Base-by-base conservation (phyloP, 2,888 invertebrate genomes). In the Erebia epiphron region DNA sequence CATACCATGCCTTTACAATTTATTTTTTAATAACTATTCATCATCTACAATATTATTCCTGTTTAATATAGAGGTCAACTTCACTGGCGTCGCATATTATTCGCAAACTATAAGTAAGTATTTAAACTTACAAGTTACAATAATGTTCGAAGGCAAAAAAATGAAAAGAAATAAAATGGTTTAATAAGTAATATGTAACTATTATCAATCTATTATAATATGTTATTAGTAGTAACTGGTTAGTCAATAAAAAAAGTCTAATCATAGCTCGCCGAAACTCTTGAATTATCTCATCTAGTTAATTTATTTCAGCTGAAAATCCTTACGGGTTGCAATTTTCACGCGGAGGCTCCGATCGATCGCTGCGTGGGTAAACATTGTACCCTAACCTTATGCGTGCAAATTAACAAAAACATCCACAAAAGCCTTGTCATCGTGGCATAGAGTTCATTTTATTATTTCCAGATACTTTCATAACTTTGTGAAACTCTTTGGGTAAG, bases 311-410 rank as follows among this genome's bases (percentile, higher is more conserved):
- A 79, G 73, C 83, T 83, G 79, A 80, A 64, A 83, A 77, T 79
- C 80, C 78, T 77, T 76, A 81, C 83, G 86, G 83, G 83, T 92
- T 90, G 92, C 92, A 90, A 93, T 91, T 92, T 92, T 92, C 92
- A 88, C 90, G 90, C 89, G 86, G 81, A 91, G 90, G 86, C 83
- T 88, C 73, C 81, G 83, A 93, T 92, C 92, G 92, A 93, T 92
- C 90, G 90, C 79, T 83, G 86, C 89, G 91, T 91, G 84, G 82
- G 86, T 90, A 92, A 91, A 92, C 92, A 92, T 80, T 80, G 85
- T 86, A 84, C 91, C 91, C 90, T 86, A 80, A 82, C 84, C 79
- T 84, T 81, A 82, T 81, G 78, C 82, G 81, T 77, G 77, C 85
- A 81, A 83, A 82, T 75, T 73, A 75, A 68, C 69, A 69, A 71